Percentiles rank a stretch among this genome's conserved stretches.
phyloP scores from a whole-genome alignment of 2,113 vertebrate species.

The Seriola quinqueradiata region DNA sequence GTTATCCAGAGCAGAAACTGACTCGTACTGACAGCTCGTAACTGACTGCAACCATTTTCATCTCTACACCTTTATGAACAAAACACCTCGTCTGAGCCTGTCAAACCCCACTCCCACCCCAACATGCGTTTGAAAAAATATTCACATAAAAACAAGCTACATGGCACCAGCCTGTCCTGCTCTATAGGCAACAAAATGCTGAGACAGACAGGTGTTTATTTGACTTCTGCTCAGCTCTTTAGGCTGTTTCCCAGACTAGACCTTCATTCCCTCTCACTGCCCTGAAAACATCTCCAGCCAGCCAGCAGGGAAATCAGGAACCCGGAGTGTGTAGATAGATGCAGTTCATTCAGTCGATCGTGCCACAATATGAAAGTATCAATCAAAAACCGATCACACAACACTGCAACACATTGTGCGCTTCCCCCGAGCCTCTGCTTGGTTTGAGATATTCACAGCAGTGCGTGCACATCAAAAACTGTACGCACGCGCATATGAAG shows the following conservation, averaged over 20 bases:
- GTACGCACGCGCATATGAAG: neutral
- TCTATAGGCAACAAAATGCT: conserved; percentile 20
- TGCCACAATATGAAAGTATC: conserved; percentile 44
- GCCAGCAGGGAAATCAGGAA: conserved; percentile 29
- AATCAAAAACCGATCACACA: conserved; percentile 35
- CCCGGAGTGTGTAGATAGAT: conserved; percentile 14
- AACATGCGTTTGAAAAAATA: neutral
- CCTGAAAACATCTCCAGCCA: conserved; percentile 29
- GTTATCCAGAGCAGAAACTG: neutral
- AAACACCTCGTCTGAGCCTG: neutral
- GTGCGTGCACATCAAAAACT: neutral
- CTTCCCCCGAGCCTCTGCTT: neutral
- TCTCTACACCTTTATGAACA: neutral
- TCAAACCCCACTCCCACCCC: neutral
- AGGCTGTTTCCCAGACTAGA: conserved; percentile 14
- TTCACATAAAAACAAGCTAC: conserved; percentile 4
- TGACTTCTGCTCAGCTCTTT: conserved; percentile 44
- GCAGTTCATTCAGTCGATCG: conserved; percentile 9
- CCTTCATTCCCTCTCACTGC: neutral
- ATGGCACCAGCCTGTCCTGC: neutral
- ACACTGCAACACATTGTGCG: neutral
- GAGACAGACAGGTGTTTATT: conserved; percentile 36
- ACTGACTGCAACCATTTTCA: neutral
- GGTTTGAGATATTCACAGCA: conserved; percentile 18
- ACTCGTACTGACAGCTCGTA: neutral